phyloP scores from a whole-genome alignment of 2,888 invertebrate genomes.

The Eristalis pertinax region DNA sequence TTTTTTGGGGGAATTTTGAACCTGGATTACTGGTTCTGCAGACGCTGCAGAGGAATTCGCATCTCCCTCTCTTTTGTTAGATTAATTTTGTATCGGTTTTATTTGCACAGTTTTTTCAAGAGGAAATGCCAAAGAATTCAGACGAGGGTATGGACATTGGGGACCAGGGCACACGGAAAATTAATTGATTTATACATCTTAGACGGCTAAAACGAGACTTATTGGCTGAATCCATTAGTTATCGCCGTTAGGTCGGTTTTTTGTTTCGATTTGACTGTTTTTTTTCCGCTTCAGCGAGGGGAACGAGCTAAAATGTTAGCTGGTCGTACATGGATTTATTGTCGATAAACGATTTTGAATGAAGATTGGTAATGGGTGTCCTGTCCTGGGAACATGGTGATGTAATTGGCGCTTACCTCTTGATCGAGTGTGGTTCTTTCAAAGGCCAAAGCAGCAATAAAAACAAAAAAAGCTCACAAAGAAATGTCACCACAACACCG shows the following conservation, averaged over 20 bases:
- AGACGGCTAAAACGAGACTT: conserved; percentile 68
- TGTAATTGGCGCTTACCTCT: conserved; percentile 68
- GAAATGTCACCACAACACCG: background rate
- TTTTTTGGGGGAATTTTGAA: conserved; percentile 3
- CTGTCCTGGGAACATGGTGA: conserved; percentile 71
- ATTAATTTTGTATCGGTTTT: background rate
- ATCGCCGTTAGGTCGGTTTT: conserved; percentile 41
- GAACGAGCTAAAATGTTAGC: conserved; percentile 52
- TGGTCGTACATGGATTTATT: conserved; percentile 53
- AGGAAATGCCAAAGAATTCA: conserved; percentile 65
- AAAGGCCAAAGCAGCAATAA: background rate
- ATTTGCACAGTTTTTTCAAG: background rate
- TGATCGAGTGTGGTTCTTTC: conserved; percentile 9
- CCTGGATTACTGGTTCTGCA: conserved; percentile 48
- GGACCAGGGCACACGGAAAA: conserved; percentile 35
- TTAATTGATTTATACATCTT: conserved; percentile 71
- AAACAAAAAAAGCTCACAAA: background rate
- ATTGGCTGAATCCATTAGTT: conserved; percentile 71
- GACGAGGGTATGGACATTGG: conserved; percentile 48
- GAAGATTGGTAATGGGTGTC: conserved; percentile 58
- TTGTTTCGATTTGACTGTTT: background rate
- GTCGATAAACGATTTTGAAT: conserved; percentile 48
- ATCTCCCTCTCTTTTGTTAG: background rate
- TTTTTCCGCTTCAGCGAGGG: background rate
- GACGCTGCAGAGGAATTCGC: conserved; percentile 18